Percentiles rank a stretch among this genome's conserved stretches.
phyloP scores from a whole-genome alignment of 1,140 invertebrate genomes.

The Belonocnema kinseyi region DNA sequence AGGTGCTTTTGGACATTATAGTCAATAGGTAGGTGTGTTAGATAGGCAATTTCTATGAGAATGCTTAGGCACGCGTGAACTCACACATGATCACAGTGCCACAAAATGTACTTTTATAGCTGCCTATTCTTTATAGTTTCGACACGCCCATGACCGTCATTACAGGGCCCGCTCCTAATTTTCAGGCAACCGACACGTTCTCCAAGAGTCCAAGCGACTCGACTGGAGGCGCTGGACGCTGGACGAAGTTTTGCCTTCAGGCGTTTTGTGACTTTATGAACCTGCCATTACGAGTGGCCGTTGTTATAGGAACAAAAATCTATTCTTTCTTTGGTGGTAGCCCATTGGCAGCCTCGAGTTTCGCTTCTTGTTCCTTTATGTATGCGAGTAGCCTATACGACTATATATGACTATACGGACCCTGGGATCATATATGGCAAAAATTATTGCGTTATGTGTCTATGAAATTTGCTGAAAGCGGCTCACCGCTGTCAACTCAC shows the following conservation, averaged over 20 bases:
- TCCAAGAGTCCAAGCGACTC: conserved; percentile 43
- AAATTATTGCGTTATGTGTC: conserved; percentile 13
- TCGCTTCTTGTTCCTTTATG: too few species aligned
- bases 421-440: background rate
- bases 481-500: conserved; percentile 1
- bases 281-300: conserved; percentile 53
- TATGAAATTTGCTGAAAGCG: background rate
- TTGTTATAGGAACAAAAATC: conserved; percentile 42
- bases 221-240: conserved; percentile 32
- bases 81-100: conserved; percentile 47
- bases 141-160: conserved; percentile 61
- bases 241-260: conserved; percentile 43
- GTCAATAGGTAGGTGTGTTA: conserved; percentile 17
- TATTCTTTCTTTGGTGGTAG: background rate
- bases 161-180: conserved; percentile 60
- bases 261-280: conserved; percentile 54
- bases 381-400: too few species aligned
- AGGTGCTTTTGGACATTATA: conserved; percentile 28
- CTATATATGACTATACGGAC: background rate
- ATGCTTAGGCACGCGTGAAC: conserved; percentile 47
- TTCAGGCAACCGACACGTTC: conserved; percentile 55
- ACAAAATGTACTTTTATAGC: conserved; percentile 61
- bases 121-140: conserved; percentile 61
- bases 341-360: background rate
- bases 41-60: background rate